Conservation (phyloP, 2,113 vertebrate genomes). For the Thoracochromis brauschi region DNA sequence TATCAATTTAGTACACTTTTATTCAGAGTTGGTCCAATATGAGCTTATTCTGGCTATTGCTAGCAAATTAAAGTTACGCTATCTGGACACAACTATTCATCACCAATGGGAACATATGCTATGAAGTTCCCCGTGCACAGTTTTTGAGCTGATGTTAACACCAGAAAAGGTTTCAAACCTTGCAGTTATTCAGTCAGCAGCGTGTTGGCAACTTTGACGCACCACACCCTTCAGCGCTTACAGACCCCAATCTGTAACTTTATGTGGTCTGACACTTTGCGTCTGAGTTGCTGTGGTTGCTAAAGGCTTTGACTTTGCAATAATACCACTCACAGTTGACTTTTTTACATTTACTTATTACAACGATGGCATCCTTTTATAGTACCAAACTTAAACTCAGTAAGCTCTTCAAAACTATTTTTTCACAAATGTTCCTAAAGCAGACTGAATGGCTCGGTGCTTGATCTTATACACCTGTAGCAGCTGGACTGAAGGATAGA, state of each 20-base stretch:
- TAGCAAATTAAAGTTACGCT: neutral
- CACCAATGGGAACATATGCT: neutral
- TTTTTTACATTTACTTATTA: neutral
- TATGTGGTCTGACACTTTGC: neutral
- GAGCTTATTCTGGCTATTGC: neutral
- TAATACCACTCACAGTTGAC: neutral
- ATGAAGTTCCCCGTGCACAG: neutral
- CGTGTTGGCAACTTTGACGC: neutral
- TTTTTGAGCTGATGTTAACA: neutral
- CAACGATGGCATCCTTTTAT: neutral
- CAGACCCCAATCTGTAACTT: neutral
- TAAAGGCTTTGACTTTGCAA: neutral
- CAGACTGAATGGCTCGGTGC: neutral
- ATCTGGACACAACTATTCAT: neutral
- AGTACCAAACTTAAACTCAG: neutral
- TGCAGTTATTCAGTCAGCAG: neutral
- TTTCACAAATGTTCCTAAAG: neutral
- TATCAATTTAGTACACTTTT: neutral
- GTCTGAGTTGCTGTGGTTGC: neutral
- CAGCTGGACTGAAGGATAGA: neutral
- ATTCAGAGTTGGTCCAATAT: neutral
- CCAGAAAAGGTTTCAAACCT: neutral
- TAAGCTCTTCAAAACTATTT: neutral
- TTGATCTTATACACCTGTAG: neutral
- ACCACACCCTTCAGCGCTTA: neutral